Evolutionary conservation across 2,888 invertebrate genomes (phyloP).

Genomic region (Tachina fera): DNA sequence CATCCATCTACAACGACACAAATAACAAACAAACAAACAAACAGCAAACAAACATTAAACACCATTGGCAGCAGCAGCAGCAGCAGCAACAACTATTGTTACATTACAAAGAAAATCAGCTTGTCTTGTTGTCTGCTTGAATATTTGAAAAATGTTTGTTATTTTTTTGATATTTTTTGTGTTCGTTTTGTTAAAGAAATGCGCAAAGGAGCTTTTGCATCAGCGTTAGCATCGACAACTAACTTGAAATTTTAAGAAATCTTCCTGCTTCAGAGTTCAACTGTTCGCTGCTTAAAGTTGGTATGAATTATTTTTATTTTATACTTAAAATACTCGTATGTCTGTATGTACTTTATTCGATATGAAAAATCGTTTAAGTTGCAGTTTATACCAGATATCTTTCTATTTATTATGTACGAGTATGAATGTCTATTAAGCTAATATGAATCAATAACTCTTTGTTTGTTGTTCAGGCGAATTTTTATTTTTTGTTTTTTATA

Average conservation of each 20-base stretch:
- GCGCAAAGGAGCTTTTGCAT: constrained; percentile 46
- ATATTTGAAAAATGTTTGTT: constrained; percentile 31
- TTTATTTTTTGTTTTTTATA: no score
- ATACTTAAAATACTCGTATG: constrained; percentile 1
- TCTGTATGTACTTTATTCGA: constrained; percentile 21
- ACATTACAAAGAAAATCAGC: constrained; percentile 38
- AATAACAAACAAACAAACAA: constrained; percentile 13
- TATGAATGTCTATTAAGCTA: constrained; percentile 40
- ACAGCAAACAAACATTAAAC: not conserved
- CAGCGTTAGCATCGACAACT: constrained; percentile 23
- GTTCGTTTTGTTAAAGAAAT: constrained; percentile 10
- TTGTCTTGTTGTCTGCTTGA: constrained; percentile 34
- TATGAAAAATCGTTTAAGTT: constrained; percentile 38
- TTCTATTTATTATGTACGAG: constrained; percentile 37
- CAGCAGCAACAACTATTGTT: constrained; percentile 29
- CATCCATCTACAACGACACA: constrained; percentile 40
- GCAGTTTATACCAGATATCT: constrained; percentile 1
- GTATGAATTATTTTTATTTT: constrained; percentile 42
- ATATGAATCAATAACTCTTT: constrained; percentile 39
- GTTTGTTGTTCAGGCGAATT: not conserved
- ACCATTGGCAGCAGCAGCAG: constrained; percentile 23
- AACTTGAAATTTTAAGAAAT: constrained; percentile 35
- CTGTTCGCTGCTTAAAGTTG: constrained; percentile 31
- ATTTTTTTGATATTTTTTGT: not conserved
- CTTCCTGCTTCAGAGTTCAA: constrained; percentile 34